Conservation (phyloP, 2,797 vertebrate species). For the Pagetopsis macropterus region DNA sequence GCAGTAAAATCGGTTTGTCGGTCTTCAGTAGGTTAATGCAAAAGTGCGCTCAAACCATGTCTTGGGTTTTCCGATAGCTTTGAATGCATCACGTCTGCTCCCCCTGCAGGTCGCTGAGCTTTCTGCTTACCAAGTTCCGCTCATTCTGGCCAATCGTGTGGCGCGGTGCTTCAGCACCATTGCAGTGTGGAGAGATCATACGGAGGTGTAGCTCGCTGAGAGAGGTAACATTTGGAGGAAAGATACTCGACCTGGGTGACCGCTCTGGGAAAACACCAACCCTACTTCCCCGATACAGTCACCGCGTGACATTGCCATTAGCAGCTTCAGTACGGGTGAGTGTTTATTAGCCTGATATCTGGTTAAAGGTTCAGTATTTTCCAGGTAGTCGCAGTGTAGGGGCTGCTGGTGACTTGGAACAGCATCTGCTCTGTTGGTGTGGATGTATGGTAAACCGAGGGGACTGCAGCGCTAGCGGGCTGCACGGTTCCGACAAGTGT, state of each 20-base stretch:
- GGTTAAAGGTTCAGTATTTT: not conserved
- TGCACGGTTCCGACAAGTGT: conserved; percentile 11
- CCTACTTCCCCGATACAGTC: conserved; percentile 5
- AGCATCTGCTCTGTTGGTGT: conserved; percentile 49
- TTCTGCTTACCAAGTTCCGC: conserved; percentile 59
- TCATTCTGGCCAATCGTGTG: conserved; percentile 62
- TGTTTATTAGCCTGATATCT: conserved; percentile 13
- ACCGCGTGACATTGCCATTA: conserved; percentile 29
- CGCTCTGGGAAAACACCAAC: conserved; percentile 41
- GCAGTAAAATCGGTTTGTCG: not conserved
- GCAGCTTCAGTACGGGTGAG: conserved; percentile 61
- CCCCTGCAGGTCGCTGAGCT: conserved; percentile 41
- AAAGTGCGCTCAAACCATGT: not conserved
- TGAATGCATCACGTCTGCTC: conserved; percentile 56
- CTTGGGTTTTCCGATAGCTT: not conserved
- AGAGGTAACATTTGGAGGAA: conserved; percentile 47
- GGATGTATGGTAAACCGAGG: conserved; percentile 32
- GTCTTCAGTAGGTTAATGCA: not conserved
- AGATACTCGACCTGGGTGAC: conserved; percentile 61
- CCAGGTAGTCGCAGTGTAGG: conserved; percentile 40
- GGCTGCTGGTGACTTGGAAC: conserved; percentile 60
- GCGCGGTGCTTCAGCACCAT: conserved; percentile 59
- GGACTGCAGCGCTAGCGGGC: conserved; percentile 11
- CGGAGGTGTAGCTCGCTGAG: conserved; percentile 52
- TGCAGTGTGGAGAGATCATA: conserved; percentile 68